phyloP scores from a whole-genome alignment of 2,113 vertebrate species.

The Varanus salvator region DNA sequence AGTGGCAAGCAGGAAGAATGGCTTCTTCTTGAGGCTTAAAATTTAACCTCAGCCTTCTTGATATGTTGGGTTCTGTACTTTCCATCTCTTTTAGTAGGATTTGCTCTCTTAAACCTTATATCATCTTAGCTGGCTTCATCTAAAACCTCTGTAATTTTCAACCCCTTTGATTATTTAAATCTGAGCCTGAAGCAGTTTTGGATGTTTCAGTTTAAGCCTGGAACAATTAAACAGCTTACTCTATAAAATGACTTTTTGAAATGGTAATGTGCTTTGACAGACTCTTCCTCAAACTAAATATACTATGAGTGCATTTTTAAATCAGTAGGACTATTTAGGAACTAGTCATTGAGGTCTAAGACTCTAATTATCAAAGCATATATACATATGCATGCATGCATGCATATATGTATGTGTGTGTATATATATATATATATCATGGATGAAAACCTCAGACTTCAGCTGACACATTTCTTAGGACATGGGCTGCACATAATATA shows the following conservation, averaged over 20 bases:
- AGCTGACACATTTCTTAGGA: background rate
- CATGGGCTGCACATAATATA: no score
- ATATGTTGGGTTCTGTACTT: background rate
- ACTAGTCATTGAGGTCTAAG: background rate
- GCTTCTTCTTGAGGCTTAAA: background rate
- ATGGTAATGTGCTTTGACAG: background rate
- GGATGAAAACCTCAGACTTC: background rate
- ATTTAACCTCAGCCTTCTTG: background rate
- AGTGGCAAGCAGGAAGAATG: background rate
- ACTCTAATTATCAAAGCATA: background rate
- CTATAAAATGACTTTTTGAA: background rate
- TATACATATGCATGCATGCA: no score
- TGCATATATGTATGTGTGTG: no score
- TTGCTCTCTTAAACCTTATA: background rate
- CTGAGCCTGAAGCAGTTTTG: constrained; percentile 3
- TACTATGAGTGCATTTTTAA: background rate
- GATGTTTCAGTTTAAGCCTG: background rate
- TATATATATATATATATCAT: background rate
- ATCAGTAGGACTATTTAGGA: background rate
- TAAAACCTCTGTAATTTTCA: background rate
- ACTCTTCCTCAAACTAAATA: background rate
- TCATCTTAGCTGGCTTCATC: background rate
- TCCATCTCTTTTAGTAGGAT: background rate
- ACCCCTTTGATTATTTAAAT: background rate
- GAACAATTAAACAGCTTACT: constrained; percentile 4